A percentile compares a stretch with the other conserved stretches of the same genome.
These are phyloP conservation scores for Sinosuthora webbiana DNA, from an alignment of 2,113 vertebrate species.

Conservation along the genomic window DNA sequence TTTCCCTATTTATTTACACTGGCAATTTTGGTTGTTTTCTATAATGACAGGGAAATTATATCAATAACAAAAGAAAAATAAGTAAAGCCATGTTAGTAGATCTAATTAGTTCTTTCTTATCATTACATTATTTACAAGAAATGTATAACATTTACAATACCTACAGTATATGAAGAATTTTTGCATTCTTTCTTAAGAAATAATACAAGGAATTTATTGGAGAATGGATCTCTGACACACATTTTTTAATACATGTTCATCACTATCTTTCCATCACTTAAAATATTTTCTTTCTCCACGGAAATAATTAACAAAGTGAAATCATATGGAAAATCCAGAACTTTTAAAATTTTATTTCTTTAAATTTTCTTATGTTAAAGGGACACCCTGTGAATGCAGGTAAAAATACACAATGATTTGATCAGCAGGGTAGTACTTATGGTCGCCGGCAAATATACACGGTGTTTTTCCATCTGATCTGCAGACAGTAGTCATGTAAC, in stretches of 20 bases:
- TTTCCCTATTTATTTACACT: neutral
- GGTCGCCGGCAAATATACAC: neutral
- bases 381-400: neutral
- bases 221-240: neutral
- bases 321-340: neutral
- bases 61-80: neutral
- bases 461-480: neutral
- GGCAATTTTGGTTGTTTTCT: neutral
- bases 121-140: neutral
- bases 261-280: neutral
- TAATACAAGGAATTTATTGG: neutral
- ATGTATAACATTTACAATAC: neutral
- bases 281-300: neutral
- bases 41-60: neutral
- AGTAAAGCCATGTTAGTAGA: neutral
- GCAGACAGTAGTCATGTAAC: neutral
- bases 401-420: neutral
- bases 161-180: neutral
- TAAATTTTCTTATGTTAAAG: neutral
- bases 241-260: neutral
- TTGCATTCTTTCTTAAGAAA: neutral
- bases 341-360: neutral
- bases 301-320: neutral
- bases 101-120: neutral
- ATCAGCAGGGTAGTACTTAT: neutral